phyloP scores from a whole-genome alignment of 2,888 invertebrate species.

The Hedya salicella region DNA sequence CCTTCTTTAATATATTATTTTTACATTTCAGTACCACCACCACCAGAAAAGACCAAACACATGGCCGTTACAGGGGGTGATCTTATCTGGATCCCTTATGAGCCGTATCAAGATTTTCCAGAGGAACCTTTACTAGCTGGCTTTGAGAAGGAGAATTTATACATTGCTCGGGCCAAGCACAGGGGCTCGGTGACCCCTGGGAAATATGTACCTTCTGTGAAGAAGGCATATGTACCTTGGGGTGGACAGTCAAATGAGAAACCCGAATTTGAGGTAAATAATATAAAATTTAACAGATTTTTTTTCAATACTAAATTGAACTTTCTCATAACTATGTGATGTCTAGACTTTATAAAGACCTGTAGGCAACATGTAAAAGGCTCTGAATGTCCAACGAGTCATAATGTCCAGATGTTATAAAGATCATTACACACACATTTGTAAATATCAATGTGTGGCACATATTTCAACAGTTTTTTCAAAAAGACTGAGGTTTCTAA shows the following conservation, averaged over 20 bases:
- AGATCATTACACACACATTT: too few species aligned
- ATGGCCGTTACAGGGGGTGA: background rate
- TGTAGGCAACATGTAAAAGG: too few species aligned
- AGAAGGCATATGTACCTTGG: slow-evolving; percentile 39
- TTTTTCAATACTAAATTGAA: too few species aligned
- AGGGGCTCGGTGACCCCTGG: slow-evolving; percentile 39
- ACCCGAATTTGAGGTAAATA: slow-evolving; percentile 19
- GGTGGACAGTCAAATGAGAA: slow-evolving; percentile 25
- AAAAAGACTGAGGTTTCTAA: too few species aligned
- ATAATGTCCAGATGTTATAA: too few species aligned
- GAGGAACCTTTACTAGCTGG: slow-evolving; percentile 33
- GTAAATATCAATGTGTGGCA: too few species aligned
- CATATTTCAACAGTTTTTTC: too few species aligned
- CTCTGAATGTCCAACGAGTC: too few species aligned
- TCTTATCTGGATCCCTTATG: slow-evolving; percentile 9
- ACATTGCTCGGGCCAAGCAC: slow-evolving; percentile 33
- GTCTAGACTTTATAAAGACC: too few species aligned
- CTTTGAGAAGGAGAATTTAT: slow-evolving; percentile 37
- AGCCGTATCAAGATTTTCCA: slow-evolving; percentile 5
- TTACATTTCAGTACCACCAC: slow-evolving; percentile 26
- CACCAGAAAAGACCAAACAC: slow-evolving; percentile 12
- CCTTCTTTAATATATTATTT: background rate
- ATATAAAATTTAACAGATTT: too few species aligned
- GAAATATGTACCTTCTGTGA: slow-evolving; percentile 32
- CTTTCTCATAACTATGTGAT: too few species aligned